Evolutionary conservation across 2,888 invertebrate genomes (phyloP), one percentile per base, ranked within the genome.

Genomic region (Lasioglossum lativentre): DNA sequence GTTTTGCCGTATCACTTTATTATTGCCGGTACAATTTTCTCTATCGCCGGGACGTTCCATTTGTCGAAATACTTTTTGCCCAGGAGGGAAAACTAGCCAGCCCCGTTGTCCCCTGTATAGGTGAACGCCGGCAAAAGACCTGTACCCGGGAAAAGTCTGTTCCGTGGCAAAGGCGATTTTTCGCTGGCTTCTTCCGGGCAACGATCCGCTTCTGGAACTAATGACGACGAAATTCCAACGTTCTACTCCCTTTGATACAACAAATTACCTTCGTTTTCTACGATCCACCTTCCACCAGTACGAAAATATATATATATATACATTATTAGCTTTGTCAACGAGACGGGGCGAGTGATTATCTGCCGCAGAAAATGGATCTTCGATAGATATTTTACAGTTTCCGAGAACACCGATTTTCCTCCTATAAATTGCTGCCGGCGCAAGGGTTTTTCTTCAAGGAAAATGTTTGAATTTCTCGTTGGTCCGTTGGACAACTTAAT

Each of bases 21-120:
- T 92, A 91, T 92, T 90, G 90, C 83, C 90, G 76, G 89, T 88
- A 90, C 93, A 92, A 94, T 94, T 93, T 93, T 92, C 93, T 92
- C 90, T 92, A 93, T 93, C 91, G 91, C 89, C 75, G 71, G 87
- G 86, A 89, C 90, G 87, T 92, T 91, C 90, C 91, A 94, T 93
- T 94, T 92, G 90, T 90, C 89, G 91, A 88, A 93, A 87, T 92
- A 92, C 91, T 91, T 90, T 88, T 88, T 89, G 86, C 87, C 89
- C 88, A 80, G 70, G 71, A 82, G 90, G 86, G 74, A 75, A 80
- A 84, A 75, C 84, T 71, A 63, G 83, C 75, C 76, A 45, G 34
- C 8, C 38, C 70, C 47, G 52, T 23, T 38, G 38, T 40, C 45
- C 52, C 82, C 59, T 86, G 82, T 86, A 90, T 87, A 79, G 86